These are phyloP conservation scores for Stegastes partitus DNA, from an alignment of 2,113 vertebrate species.

Conservation along the genomic window DNA sequence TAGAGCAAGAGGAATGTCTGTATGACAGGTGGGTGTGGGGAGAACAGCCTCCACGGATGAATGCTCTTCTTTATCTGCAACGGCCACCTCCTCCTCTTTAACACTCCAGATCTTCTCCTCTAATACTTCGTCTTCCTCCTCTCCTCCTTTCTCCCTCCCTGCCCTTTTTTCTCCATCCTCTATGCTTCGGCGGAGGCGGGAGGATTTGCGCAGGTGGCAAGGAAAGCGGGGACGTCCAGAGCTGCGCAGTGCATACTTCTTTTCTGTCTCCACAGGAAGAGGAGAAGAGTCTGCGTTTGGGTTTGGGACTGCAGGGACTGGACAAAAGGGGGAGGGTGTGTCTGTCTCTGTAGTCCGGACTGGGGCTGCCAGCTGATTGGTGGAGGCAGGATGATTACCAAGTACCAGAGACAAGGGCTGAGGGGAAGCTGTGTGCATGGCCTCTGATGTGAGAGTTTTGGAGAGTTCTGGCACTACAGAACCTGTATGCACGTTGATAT, in stretches of 20 bases:
- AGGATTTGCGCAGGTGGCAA: slow-evolving; percentile 91
- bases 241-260: slow-evolving; percentile 95
- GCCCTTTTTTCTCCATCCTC: slow-evolving; percentile 73
- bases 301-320: slow-evolving; percentile 56
- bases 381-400: slow-evolving; percentile 66
- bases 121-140: slow-evolving; percentile 63
- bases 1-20: slow-evolving; percentile 63
- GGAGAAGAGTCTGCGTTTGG: slow-evolving; percentile 54
- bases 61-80: slow-evolving; percentile 54
- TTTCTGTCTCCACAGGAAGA: slow-evolving; percentile 81
- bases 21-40: slow-evolving; percentile 51
- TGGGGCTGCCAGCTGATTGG: slow-evolving; percentile 69
- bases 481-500: slow-evolving; percentile 61
- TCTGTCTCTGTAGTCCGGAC: slow-evolving; percentile 67
- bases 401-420: slow-evolving; percentile 70
- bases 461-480: slow-evolving; percentile 60
- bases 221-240: slow-evolving; percentile 95
- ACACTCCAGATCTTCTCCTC: slow-evolving; percentile 76
- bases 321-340: slow-evolving; percentile 63
- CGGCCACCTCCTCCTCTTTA: slow-evolving; percentile 71
- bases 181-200: slow-evolving; percentile 80
- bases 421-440: slow-evolving; percentile 70
- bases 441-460: slow-evolving; percentile 70
- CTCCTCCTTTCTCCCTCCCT: slow-evolving; percentile 59
- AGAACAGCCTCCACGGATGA: slow-evolving; percentile 54